A percentile compares a stretch with the other conserved stretches of the same genome.
These are phyloP conservation scores for Meloidogyne hapla DNA, from an alignment of 1,140 invertebrate species.

Conservation along the genomic window DNA sequence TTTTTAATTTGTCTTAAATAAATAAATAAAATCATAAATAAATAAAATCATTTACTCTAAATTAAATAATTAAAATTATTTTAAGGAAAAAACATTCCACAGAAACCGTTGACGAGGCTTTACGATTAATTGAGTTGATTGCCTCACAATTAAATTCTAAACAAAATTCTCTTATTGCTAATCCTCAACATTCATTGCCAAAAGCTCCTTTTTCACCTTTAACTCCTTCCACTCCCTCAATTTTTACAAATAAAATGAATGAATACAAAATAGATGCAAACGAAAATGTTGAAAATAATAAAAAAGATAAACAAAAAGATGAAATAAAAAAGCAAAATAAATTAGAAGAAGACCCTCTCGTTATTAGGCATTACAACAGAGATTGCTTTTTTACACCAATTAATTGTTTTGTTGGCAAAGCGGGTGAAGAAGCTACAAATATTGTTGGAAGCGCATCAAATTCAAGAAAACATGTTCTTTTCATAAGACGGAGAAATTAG, in stretches of 20 bases:
- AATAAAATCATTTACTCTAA: too few relatives aligned
- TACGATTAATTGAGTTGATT: background rate
- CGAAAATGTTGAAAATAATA: background rate
- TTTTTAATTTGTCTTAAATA: too few relatives aligned
- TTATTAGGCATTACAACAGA: conserved; percentile 24
- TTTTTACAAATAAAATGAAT: background rate
- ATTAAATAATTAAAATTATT: background rate
- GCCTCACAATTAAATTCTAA: conserved; percentile 6
- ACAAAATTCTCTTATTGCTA: background rate
- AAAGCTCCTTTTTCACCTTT: background rate
- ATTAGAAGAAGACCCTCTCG: conserved; percentile 18
- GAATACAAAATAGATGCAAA: background rate
- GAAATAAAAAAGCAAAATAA: background rate
- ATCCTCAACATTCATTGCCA: background rate
- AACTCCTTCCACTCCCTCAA: background rate
- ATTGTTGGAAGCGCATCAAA: conserved; percentile 21
- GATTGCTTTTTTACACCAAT: conserved; percentile 28
- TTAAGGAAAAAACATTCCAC: background rate
- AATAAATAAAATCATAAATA: too few relatives aligned
- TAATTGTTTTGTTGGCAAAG: conserved; percentile 25
- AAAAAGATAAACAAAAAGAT: background rate
- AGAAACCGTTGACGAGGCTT: background rate
- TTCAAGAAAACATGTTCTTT: conserved; percentile 22
- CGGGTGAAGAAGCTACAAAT: conserved; percentile 19
- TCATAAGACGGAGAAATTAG: conserved; percentile 10